Percentiles rank a stretch among this genome's conserved stretches.
phyloP scores from a whole-genome alignment of 2,888 invertebrate genomes.

The Nowickia ferox region DNA sequence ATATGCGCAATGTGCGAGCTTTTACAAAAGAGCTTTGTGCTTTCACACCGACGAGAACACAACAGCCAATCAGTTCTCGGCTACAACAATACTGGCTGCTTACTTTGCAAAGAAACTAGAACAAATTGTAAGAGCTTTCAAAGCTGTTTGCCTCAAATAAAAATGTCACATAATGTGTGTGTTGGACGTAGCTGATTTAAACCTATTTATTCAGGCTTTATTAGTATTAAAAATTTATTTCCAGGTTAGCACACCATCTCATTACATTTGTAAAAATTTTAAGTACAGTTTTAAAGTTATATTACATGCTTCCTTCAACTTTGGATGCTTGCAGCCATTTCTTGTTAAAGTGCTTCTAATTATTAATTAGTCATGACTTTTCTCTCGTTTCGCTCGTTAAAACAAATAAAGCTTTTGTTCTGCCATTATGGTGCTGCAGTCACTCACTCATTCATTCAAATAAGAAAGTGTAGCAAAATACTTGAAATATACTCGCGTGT shows the following conservation, averaged over 20 bases:
- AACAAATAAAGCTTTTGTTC: conserved; percentile 51
- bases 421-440: not conserved
- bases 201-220: no score
- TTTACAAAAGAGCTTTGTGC: no score
- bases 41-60: no score
- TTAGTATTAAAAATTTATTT: no score
- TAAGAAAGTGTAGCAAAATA: not conserved
- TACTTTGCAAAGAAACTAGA: no score
- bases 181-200: no score
- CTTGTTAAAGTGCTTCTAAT: conserved; percentile 25
- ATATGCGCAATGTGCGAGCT: no score
- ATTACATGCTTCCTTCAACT: not conserved
- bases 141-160: no score
- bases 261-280: not conserved
- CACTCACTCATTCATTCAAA: not conserved
- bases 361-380: conserved; percentile 59
- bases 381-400: conserved; percentile 15
- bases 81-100: no score
- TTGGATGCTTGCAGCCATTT: conserved; percentile 17
- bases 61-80: no score
- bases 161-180: no score
- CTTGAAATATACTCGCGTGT: not conserved
- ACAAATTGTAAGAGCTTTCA: no score
- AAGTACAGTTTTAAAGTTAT: not conserved
- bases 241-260: not conserved